phyloP scores from a whole-genome alignment of 2,888 invertebrate species.

The Ceriagrion tenellum region DNA sequence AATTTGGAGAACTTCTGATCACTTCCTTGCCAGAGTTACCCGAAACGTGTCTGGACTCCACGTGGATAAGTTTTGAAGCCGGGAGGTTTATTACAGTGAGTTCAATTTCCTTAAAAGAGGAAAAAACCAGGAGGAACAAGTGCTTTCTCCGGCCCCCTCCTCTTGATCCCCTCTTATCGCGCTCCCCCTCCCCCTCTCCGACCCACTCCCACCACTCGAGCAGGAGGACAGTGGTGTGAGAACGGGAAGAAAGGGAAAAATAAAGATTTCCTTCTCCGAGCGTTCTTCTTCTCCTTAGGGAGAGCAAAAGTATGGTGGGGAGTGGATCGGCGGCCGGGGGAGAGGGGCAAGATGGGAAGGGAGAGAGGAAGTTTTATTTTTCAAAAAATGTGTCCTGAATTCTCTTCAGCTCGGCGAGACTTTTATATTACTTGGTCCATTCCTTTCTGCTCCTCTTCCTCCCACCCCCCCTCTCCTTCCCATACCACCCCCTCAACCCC shows the following conservation, averaged over 20 bases:
- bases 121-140: constrained; percentile 30
- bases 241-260: constrained; percentile 21
- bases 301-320: not conserved
- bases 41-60: not conserved
- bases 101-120: constrained; percentile 35
- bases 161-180: not conserved
- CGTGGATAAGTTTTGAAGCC: constrained; percentile 33
- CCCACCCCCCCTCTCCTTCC: not conserved
- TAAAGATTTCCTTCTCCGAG: constrained; percentile 16
- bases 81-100: constrained; percentile 63
- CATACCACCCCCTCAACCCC: not conserved
- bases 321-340: not conserved
- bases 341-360: not conserved
- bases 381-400: constrained; percentile 35
- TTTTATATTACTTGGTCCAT: constrained; percentile 36
- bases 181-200: not conserved
- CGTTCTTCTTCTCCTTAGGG: not conserved
- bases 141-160: not conserved
- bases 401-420: constrained; percentile 26
- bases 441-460: not conserved
- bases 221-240: not conserved
- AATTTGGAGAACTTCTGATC: not conserved
- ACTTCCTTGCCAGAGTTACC: constrained; percentile 23
- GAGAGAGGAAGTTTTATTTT: constrained; percentile 17
- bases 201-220: not conserved